Evolutionary conservation across 1,140 invertebrate genomes (phyloP).

Genomic region (Drosophila obscura): DNA sequence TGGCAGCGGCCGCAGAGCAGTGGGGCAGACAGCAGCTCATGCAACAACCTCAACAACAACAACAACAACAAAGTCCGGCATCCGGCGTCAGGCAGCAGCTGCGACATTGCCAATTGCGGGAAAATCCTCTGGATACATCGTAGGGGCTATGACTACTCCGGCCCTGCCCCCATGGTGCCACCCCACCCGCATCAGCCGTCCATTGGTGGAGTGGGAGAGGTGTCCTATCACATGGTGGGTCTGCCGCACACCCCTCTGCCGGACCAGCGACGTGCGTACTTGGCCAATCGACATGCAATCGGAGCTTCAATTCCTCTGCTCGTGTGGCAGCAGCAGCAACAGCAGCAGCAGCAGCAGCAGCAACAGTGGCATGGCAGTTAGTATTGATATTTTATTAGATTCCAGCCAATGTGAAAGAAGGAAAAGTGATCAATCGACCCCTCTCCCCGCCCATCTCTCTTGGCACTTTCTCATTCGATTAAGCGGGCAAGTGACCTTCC

Average conservation of each 20-base stretch:
- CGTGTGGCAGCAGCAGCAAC: slow-evolving; percentile 58
- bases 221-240: slow-evolving; percentile 62
- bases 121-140: slow-evolving; percentile 77
- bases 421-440: slow-evolving; percentile 24
- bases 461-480: slow-evolving; percentile 73
- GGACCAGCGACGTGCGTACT: slow-evolving; percentile 61
- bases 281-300: slow-evolving; percentile 77
- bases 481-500: slow-evolving; percentile 74
- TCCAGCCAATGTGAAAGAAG: slow-evolving; percentile 19
- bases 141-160: slow-evolving; percentile 26
- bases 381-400: slow-evolving; percentile 29
- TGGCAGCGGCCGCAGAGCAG: slow-evolving; percentile 58
- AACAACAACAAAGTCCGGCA: slow-evolving; percentile 28
- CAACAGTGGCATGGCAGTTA: slow-evolving; percentile 53
- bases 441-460: slow-evolving; percentile 7
- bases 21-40: slow-evolving; percentile 25
- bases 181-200: slow-evolving; percentile 28
- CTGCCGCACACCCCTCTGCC: slow-evolving; percentile 77
- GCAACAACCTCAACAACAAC: slow-evolving; percentile 20
- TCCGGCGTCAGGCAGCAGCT: slow-evolving; percentile 44
- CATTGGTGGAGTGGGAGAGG: slow-evolving; percentile 36
- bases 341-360: slow-evolving; percentile 38
- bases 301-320: slow-evolving; percentile 74
- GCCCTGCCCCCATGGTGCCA: slow-evolving; percentile 39
- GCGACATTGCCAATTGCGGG: slow-evolving; percentile 78